A percentile compares a stretch with the other conserved stretches of the same genome.
Conservation (phyloP, 2,113 vertebrate species). For the Himantopus leucocephalus region DNA sequence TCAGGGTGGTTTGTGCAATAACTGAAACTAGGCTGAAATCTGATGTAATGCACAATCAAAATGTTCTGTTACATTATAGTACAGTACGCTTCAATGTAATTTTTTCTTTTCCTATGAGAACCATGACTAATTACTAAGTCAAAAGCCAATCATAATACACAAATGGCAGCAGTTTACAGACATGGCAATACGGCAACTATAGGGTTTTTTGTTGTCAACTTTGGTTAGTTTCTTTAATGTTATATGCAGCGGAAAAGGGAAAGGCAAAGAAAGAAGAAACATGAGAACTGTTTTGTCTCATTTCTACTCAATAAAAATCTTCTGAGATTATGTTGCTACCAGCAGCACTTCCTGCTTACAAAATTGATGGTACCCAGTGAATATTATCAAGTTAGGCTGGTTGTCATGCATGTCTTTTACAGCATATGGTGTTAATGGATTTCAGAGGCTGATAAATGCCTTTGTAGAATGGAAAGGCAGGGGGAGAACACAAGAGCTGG, state of each 20-base stretch:
- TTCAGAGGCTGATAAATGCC: constrained; percentile 5
- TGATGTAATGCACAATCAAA: background rate
- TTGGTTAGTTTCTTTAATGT: constrained; percentile 9
- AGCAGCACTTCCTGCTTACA: background rate
- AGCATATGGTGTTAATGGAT: background rate
- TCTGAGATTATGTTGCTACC: constrained; percentile 14
- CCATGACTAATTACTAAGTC: background rate
- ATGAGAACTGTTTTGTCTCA: background rate
- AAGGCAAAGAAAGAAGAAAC: constrained; percentile 29
- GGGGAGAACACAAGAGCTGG: background rate
- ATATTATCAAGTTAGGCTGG: background rate
- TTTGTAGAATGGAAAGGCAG: background rate
- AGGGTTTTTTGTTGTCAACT: background rate
- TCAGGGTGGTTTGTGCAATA: background rate
- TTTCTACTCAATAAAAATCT: constrained; percentile 33
- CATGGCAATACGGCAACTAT: background rate
- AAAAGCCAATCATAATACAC: background rate
- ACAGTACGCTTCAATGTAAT: background rate
- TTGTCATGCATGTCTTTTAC: background rate
- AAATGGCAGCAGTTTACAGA: background rate
- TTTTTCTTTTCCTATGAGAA: background rate
- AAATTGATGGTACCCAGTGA: background rate
- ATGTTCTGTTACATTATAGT: background rate
- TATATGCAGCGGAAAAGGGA: background rate
- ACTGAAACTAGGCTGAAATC: background rate